Evolutionary conservation across 2,888 invertebrate species (phyloP), one percentile per base, ranked within the genome.

Genomic region (Troides oblongomaculatus): DNA sequence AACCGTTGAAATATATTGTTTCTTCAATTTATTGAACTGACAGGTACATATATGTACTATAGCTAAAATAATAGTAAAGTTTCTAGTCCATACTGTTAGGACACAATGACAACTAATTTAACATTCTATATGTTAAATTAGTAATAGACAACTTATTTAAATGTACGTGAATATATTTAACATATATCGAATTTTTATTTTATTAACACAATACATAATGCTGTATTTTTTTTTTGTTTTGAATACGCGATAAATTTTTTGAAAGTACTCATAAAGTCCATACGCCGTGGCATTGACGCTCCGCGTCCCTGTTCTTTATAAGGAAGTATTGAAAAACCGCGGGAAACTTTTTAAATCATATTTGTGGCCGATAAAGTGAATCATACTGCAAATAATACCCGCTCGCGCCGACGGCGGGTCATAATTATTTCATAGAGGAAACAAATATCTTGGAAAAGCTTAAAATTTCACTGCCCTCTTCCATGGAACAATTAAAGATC

Each of bases 311-410:
- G 30, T 60, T 36, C 21, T 21, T 39, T 56, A 60, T 60, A 66
- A 66, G 66, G 53, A 53, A 61, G 61, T 53, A 61, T 61, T 50
- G 53, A 61, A 66, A 66, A 66, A 66, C 2, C 61, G 39, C 36
- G 61, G 61, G 61, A 66, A 21, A 61, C 53, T 53, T 61, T 66
- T 60, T 53, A 14, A 30, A n/a, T 53, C 23, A 2, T 36, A 4
- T 36, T 30, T 59, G 17, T 65, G 25, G 18, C 25, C 58, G 23
- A 46, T 14, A 59, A 58, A 61, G 53, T 36, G 30, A 50, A n/a
- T 50, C 36, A 58, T 17, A 58, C 25, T 17, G 39, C 58, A 25
- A 58, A 58, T 2, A 25, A 30, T 5, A 30, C 4, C 53, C 1
- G 17, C 7, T 39, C 39, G 39, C 39, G 10, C 30, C 30, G 30